Percentiles rank a stretch among this genome's conserved stretches.
These are phyloP conservation scores for Callaeas wilsoni DNA, from an alignment of 2,113 vertebrate species.

Conservation along the genomic window DNA sequence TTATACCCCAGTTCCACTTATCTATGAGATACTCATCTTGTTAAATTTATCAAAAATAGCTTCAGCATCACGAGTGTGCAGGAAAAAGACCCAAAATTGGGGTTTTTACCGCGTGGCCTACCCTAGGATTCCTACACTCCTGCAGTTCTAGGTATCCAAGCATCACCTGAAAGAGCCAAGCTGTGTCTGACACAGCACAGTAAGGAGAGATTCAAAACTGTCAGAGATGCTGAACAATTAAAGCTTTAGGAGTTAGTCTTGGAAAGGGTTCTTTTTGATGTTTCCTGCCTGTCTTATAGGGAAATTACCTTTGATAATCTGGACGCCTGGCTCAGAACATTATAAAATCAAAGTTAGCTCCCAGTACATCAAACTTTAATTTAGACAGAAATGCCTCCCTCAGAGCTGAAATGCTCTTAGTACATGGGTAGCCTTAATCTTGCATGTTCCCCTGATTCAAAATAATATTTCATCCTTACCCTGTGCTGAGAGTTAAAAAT, in stretches of 20 bases:
- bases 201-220: background rate
- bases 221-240: slow-evolving; percentile 24
- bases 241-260: background rate
- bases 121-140: background rate
- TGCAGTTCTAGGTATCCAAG: background rate
- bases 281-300: background rate
- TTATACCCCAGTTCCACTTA: background rate
- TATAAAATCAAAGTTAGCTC: slow-evolving; percentile 48
- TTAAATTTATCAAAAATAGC: background rate
- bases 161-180: background rate
- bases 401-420: slow-evolving; percentile 31
- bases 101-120: background rate
- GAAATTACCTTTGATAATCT: slow-evolving; percentile 40
- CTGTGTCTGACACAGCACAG: background rate
- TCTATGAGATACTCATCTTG: background rate
- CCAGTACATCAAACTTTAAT: slow-evolving; percentile 51
- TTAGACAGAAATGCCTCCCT: slow-evolving; percentile 41
- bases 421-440: slow-evolving; percentile 43
- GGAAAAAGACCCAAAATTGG: background rate
- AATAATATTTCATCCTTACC: slow-evolving; percentile 23
- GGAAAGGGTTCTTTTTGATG: slow-evolving; percentile 18
- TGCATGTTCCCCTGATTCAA: slow-evolving; percentile 26
- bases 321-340: slow-evolving; percentile 5
- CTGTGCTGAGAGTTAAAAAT: slow-evolving; percentile 36
- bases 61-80: background rate